Base-by-base conservation (phyloP, 2,888 invertebrate genomes). In the Tachina lurida region DNA sequence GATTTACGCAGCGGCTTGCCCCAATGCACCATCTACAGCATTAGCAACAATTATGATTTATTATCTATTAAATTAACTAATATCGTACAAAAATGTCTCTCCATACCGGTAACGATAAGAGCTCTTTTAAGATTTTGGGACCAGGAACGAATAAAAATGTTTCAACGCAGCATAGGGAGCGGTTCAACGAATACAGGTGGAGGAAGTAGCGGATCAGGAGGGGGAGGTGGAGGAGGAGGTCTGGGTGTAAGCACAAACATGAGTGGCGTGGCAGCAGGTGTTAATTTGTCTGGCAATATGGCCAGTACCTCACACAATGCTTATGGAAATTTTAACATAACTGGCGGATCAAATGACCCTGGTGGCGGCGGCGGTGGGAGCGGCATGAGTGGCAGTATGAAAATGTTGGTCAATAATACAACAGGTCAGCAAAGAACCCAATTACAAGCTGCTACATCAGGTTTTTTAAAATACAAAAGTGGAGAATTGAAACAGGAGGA, bases 81-180 rank as follows among this genome's bases (percentile, higher is more conserved):
- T 91, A 95, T 98, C 68, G 94, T 98, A 87, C 98, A 98, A 92
- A 96, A 96, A 90, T 97, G 96, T 89, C 95, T 97, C 89, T 98
- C 98, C n/a, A 97, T 98, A 91, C 98, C 98, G 2, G 95, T 98
- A 74, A 97, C 97, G 9, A 95, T 98, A 93, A 94, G 98, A 86
- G 95, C 97, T 2, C 94, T 98, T 3, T 95, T 98, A n/a, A 96
- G 96, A 90, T 95, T 95, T 76, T 97, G 97, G 97, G 96, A 97
- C 89, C 95, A 95, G 12, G 96, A 96, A 89, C 94, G 95, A 43
- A 93, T 95, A 43, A 94, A 94, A 75, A 94, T 95, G 68, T 83
- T 91, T 82, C 91, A 91, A 56, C 91, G 91, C 0, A 87, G 76
- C 9, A 88, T 89, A 60, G 79, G 84, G 10, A 67, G 77, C 7